Evolutionary conservation across 1,140 invertebrate species (phyloP).

Genomic region (Nephotettix cincticeps): DNA sequence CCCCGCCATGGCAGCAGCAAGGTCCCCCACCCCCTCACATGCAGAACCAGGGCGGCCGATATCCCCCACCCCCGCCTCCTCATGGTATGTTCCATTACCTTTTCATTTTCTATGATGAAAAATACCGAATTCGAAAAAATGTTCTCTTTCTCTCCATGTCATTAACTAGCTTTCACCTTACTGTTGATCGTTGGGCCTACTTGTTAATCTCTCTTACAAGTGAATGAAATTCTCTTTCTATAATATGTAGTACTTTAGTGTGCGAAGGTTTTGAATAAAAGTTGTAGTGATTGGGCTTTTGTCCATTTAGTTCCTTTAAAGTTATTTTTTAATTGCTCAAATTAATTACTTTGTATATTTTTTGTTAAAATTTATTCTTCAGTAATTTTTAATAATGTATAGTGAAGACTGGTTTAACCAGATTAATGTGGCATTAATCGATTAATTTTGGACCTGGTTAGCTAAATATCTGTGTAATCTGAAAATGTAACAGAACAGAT

Average conservation of each 20-base stretch:
- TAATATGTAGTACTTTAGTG: constrained; percentile 1
- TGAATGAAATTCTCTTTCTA: not conserved
- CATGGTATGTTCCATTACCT: constrained; percentile 49
- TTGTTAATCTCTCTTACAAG: not conserved
- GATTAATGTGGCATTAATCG: too few species aligned
- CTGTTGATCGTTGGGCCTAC: not conserved
- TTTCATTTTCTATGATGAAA: constrained; percentile 39
- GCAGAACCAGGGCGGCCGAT: constrained; percentile 45
- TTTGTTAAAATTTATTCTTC: too few species aligned
- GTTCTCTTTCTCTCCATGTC: not conserved
- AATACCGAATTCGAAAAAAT: not conserved
- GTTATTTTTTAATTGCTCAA: too few species aligned
- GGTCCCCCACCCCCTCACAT: constrained; percentile 54
- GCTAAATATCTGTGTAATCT: too few species aligned
- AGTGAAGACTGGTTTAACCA: too few species aligned
- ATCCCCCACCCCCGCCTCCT: constrained; percentile 47
- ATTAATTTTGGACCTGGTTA: too few species aligned
- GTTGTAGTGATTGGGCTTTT: too few species aligned
- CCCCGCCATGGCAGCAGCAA: constrained; percentile 52
- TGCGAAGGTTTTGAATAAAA: constrained; percentile 43
- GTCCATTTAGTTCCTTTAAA: too few species aligned
- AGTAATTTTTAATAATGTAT: too few species aligned
- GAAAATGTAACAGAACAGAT: too few species aligned
- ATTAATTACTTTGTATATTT: too few species aligned
- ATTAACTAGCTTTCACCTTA: not conserved